A percentile compares a stretch with the other conserved stretches of the same genome.
phyloP scores from a whole-genome alignment of 2,113 vertebrate species.

The Myodes glareolus region DNA sequence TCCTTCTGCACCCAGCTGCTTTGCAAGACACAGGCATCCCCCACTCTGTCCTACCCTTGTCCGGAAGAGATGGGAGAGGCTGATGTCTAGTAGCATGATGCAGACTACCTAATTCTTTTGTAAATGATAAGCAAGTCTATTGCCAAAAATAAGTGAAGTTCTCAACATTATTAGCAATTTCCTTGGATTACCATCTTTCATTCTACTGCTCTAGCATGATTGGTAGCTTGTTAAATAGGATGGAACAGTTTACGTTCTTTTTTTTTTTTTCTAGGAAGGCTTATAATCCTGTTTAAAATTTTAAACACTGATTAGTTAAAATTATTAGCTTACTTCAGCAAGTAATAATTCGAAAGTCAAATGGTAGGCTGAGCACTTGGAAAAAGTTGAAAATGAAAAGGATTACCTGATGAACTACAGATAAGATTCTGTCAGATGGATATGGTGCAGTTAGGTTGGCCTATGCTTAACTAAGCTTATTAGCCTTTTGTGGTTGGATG shows the following conservation, averaged over 20 bases:
- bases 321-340: neutral
- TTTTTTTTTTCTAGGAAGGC: neutral
- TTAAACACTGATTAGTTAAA: neutral
- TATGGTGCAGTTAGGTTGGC: too few relatives aligned
- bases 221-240: neutral
- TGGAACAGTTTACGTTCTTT: neutral
- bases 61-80: neutral
- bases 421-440: too few relatives aligned
- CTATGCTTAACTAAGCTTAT: neutral
- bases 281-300: neutral
- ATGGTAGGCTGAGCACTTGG: too few relatives aligned
- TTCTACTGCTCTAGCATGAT: neutral
- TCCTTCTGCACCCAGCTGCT: neutral
- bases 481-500: neutral
- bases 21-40: neutral
- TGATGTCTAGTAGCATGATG: neutral
- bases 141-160: neutral
- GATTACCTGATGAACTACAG: neutral
- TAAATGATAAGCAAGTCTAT: neutral
- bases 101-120: neutral
- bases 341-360: neutral
- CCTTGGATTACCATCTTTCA: neutral
- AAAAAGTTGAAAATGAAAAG: neutral
- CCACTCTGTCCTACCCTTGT: neutral
- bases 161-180: neutral